Conservation (phyloP, 2,888 invertebrate species). For the Drosophila subquinaria region DNA sequence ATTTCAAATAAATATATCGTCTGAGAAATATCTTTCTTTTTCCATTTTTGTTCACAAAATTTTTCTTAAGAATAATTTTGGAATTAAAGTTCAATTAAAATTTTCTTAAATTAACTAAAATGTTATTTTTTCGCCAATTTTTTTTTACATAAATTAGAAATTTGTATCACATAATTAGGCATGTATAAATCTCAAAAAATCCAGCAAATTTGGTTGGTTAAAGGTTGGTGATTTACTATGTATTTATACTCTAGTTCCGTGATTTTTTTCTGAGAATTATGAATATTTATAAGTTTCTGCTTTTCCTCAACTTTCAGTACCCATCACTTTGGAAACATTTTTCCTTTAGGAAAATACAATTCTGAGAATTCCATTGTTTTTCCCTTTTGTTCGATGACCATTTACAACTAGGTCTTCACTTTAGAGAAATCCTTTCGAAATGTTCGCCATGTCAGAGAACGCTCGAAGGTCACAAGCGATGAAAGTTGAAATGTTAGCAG, state of each 20-base stretch:
- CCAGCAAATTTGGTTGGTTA: not conserved
- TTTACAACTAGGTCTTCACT: not conserved
- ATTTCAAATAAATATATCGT: not conserved
- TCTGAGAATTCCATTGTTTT: not conserved
- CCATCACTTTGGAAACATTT: not conserved
- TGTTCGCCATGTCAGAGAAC: not conserved
- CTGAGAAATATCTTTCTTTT: not conserved
- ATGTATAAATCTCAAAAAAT: too few relatives aligned
- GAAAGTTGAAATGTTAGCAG: slow-evolving; percentile 1
- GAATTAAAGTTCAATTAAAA: not conserved
- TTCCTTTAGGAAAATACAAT: not conserved
- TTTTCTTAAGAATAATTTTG: too few relatives aligned
- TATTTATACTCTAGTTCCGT: not conserved
- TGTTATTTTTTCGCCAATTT: not conserved
- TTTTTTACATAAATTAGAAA: not conserved
- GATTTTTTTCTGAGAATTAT: not conserved
- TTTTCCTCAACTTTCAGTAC: not conserved
- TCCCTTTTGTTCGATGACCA: not conserved
- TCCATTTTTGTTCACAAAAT: not conserved
- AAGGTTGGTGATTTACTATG: too few relatives aligned
- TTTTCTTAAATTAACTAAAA: not conserved
- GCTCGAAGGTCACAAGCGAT: not conserved
- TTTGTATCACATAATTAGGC: not conserved
- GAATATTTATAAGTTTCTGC: not conserved
- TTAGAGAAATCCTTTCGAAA: not conserved